Percentiles rank a stretch among this genome's conserved stretches.
These are phyloP conservation scores for Dolichomitus sp. DNA, from an alignment of 2,888 invertebrate genomes.

Conservation along the genomic window DNA sequence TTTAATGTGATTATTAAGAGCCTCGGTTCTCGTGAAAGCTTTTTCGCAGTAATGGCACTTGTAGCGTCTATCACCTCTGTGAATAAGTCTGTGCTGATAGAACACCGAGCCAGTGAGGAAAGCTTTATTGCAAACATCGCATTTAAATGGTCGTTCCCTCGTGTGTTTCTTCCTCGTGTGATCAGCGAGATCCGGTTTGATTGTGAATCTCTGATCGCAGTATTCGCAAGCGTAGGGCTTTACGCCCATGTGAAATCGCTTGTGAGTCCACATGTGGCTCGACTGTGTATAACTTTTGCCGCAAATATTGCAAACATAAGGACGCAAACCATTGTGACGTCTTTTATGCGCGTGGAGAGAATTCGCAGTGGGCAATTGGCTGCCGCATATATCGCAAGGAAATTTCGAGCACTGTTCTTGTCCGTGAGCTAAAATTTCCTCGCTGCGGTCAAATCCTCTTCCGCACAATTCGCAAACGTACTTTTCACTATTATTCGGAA, in stretches of 20 bases:
- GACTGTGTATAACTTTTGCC: constrained; percentile 87
- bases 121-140: constrained; percentile 88
- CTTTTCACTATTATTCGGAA: constrained; percentile 57
- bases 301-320: constrained; percentile 81
- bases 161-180: constrained; percentile 90
- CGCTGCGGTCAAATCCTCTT: constrained; percentile 72
- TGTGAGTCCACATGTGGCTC: constrained; percentile 90
- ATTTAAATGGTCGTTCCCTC: constrained; percentile 89
- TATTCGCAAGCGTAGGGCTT: constrained; percentile 89
- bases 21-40: constrained; percentile 89
- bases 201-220: constrained; percentile 89
- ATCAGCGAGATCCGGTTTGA: constrained; percentile 89
- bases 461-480: constrained; percentile 88
- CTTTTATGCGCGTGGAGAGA: constrained; percentile 80
- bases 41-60: constrained; percentile 90
- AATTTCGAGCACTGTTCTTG: constrained; percentile 79
- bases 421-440: constrained; percentile 73
- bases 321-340: constrained; percentile 80
- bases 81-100: constrained; percentile 89
- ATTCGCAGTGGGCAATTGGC: constrained; percentile 76
- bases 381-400: constrained; percentile 79
- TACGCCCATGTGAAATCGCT: constrained; percentile 90
- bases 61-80: constrained; percentile 89
- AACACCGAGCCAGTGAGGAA: constrained; percentile 90
- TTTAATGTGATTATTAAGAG: constrained; percentile 89